Evolutionary conservation across 2,113 vertebrate species (phyloP), one percentile per base, ranked within the genome.

Genomic region (Rhynchomys soricoides): DNA sequence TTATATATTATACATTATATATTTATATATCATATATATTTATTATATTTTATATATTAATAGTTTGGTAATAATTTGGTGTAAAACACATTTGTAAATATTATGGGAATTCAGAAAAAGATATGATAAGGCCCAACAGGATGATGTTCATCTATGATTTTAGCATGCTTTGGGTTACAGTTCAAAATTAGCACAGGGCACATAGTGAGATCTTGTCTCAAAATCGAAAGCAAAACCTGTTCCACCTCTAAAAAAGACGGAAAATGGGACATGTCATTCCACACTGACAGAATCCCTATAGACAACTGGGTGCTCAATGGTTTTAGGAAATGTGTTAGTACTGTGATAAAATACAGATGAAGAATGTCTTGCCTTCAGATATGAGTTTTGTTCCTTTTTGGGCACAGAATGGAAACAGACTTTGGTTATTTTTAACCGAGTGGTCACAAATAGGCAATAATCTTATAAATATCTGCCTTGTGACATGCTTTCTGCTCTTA

Each of bases 401-500:
- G 48, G 74, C 59, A 89, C 43, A 73, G 66, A 59, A 8, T 74
- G 87, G 52, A 93, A 95, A 96, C 12, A 71, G 79, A 66, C 68
- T 88, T 96, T 90, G 66, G 66, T 71, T 94, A 77, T 89, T 96
- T 96, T 93, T 92, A 94, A 26, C 48, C 15, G 4, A 89, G 40
- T 88, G 15, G 78, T 92, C 82, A 74, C 92, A 95, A 92, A 86
- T 90, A 77, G 26, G 81, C 71, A 86, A 26, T 81, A 81, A 73
- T 43, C 34, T 68, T 81, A 74, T 93, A 90, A 90, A 95, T 26
- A 37, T 87, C 95, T 91, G 31, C 81, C 29, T 12, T 62, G 70
- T 37, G 26, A 66, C 79, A 91, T 59, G 19, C 9, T 40, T 45
- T 95, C 45, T 15, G 66, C 74, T 55, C 73, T 79, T 34, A 55